Conservation (phyloP, 2,113 vertebrate species). For the Rhabdomys dilectus region DNA sequence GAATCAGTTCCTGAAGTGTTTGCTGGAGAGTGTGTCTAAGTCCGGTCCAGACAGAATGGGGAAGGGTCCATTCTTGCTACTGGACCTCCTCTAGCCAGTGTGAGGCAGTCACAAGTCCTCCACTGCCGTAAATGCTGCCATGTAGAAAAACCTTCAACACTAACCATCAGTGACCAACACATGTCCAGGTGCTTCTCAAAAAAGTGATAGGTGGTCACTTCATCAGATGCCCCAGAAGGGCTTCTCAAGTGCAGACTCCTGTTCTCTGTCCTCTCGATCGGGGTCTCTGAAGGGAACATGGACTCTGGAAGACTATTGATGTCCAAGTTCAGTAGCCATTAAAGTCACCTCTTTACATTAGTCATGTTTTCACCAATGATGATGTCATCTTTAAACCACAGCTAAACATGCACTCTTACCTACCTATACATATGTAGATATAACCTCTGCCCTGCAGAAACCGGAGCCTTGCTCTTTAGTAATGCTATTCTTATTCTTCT, state of each 20-base stretch:
- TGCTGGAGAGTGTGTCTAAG: neutral
- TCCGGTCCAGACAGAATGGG: neutral
- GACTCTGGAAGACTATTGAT: neutral
- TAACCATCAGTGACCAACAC: neutral
- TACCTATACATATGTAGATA: neutral
- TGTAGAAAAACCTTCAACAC: neutral
- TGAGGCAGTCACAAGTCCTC: neutral
- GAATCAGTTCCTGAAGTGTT: neutral
- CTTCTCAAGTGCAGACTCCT: neutral
- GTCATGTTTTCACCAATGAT: neutral
- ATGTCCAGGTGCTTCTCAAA: neutral
- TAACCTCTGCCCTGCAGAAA: neutral
- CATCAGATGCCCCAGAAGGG: neutral
- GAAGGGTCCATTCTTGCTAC: neutral
- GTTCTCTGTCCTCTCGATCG: neutral
- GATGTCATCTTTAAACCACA: neutral
- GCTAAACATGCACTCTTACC: neutral
- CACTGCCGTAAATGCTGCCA: accelerated
- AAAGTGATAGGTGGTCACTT: neutral
- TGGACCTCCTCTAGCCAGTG: neutral
- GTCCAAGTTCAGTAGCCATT: neutral
- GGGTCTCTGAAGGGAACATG: neutral
- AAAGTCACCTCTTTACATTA: neutral
- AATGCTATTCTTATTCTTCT: neutral
- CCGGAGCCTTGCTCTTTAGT: neutral